phyloP scores from a whole-genome alignment of 2,888 invertebrate species.

The Liopterus haemorrhoidalis region DNA sequence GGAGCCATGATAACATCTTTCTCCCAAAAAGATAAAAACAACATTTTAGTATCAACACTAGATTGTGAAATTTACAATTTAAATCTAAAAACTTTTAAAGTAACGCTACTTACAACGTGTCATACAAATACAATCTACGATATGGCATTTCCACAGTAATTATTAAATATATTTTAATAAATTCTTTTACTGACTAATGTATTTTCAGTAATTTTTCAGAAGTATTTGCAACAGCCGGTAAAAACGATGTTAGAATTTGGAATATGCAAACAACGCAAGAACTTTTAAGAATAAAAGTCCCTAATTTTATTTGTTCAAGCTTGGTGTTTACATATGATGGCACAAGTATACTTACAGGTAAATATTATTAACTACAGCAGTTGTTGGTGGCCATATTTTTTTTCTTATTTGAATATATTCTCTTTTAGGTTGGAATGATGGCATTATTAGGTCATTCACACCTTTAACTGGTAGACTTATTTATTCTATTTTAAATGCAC shows the following conservation, averaged over 20 bases:
- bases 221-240: conserved; percentile 82
- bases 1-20: conserved; percentile 70
- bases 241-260: conserved; percentile 84
- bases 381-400: background rate
- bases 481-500: conserved; percentile 81
- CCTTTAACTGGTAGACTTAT: conserved; percentile 74
- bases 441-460: conserved; percentile 73
- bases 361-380: conserved; percentile 16
- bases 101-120: conserved; percentile 71
- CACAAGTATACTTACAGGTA: conserved; percentile 70
- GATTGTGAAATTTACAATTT: conserved; percentile 77
- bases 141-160: conserved; percentile 76
- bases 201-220: conserved; percentile 65
- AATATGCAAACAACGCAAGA: conserved; percentile 68
- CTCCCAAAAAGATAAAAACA: conserved; percentile 53
- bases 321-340: conserved; percentile 75
- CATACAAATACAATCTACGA: conserved; percentile 75
- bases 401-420: background rate
- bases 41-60: conserved; percentile 69
- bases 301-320: conserved; percentile 80
- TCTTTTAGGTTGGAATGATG: conserved; percentile 69
- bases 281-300: conserved; percentile 73
- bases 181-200: background rate
- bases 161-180: conserved; percentile 18
- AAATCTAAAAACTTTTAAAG: conserved; percentile 59